Conservation (phyloP, 2,113 vertebrate species). For the Pelecanus crispus region DNA sequence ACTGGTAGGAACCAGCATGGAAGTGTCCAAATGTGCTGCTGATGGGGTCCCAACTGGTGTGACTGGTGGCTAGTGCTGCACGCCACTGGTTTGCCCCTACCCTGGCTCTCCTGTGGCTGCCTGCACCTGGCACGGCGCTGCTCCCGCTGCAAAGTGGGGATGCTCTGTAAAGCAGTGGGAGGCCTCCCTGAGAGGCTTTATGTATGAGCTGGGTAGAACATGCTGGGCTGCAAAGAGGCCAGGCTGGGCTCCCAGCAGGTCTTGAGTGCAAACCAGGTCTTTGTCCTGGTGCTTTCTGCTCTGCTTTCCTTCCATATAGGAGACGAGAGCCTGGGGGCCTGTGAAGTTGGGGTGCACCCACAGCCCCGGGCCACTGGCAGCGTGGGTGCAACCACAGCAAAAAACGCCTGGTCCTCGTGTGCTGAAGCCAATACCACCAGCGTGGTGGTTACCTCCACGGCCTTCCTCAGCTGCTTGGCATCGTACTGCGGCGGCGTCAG, state of each 20-base stretch:
- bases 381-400: fast-evolving
- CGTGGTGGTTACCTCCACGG: constrained; percentile 82
- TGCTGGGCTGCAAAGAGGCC: not conserved
- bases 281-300: not conserved
- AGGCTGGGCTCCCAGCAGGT: not conserved
- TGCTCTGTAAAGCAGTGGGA: not conserved
- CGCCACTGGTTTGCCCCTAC: not conserved
- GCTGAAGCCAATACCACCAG: not conserved
- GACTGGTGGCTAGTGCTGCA: not conserved
- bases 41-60: not conserved
- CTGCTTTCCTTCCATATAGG: not conserved
- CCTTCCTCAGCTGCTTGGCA: constrained; percentile 95
- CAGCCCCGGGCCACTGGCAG: fast-evolving
- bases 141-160: not conserved
- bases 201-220: not conserved
- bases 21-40: not conserved
- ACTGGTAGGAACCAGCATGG: not conserved
- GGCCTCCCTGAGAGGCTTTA: not conserved
- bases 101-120: not conserved
- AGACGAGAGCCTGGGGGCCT: fast-evolving
- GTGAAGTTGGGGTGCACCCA: not conserved
- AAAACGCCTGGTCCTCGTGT: fast-evolving
- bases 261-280: not conserved
- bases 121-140: not conserved
- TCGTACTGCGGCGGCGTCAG: constrained; percentile 90